These are phyloP conservation scores for Sphenodon punctatus DNA, from an alignment of 2,797 vertebrate genomes.

Conservation along the genomic window DNA sequence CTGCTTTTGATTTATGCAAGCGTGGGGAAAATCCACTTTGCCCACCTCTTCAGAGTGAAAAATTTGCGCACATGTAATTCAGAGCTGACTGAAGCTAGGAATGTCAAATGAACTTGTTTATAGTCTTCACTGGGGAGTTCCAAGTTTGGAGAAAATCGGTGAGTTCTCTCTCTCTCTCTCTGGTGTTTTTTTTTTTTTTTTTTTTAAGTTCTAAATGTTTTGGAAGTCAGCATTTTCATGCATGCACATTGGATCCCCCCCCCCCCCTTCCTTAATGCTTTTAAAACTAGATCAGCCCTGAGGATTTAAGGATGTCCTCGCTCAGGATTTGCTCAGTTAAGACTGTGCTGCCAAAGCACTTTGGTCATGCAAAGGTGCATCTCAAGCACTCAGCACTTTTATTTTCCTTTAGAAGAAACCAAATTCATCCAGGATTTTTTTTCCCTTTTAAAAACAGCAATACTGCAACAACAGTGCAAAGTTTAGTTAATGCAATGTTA, in stretches of 20 bases:
- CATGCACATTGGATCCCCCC: slow-evolving; percentile 12
- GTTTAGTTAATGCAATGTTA: slow-evolving; percentile 11
- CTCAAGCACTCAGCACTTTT: background rate
- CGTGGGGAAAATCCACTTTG: slow-evolving; percentile 65
- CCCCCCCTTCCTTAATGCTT: slow-evolving; percentile 29
- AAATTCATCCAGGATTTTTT: slow-evolving; percentile 22
- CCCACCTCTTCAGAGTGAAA: slow-evolving; percentile 64
- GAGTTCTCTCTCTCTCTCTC: too few species aligned
- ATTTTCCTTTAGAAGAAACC: background rate
- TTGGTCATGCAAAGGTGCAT: slow-evolving; percentile 41
- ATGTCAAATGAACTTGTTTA: slow-evolving; percentile 73
- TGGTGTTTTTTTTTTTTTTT: background rate
- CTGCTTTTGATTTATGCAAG: slow-evolving; percentile 65
- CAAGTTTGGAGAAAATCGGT: slow-evolving; percentile 58
- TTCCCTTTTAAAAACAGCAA: too few species aligned
- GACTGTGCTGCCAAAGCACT: slow-evolving; percentile 40
- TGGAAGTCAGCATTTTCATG: slow-evolving; percentile 45
- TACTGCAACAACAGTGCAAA: slow-evolving; percentile 41
- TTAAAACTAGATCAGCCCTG: slow-evolving; percentile 57
- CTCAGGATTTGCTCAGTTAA: slow-evolving; percentile 21
- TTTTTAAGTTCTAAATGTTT: slow-evolving; percentile 44
- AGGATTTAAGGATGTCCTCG: slow-evolving; percentile 42
- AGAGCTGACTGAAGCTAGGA: slow-evolving; percentile 55
- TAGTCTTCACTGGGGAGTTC: slow-evolving; percentile 61
- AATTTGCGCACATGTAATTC: slow-evolving; percentile 63